Evolutionary conservation across 2,888 invertebrate genomes (phyloP).

Genomic region (Carpatolechia fugitivella): DNA sequence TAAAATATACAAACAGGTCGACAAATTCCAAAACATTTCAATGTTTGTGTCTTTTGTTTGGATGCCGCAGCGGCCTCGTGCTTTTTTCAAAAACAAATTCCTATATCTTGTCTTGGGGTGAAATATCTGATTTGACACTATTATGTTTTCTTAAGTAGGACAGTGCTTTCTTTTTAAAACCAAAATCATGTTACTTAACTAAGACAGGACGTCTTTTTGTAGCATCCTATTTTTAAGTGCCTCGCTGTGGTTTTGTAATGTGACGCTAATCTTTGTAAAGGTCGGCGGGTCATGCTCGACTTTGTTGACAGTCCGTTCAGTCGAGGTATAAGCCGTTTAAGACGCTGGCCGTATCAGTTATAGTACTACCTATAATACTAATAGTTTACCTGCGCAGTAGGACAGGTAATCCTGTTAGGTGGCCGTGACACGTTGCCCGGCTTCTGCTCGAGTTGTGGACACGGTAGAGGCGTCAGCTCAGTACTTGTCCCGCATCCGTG

Average conservation of each 20-base stretch:
- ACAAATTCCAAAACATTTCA: not conserved
- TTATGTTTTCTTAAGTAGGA: not conserved
- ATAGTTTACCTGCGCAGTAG: slow-evolving; percentile 68
- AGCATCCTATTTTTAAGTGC: not conserved
- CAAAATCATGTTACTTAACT: not conserved
- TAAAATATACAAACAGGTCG: not conserved
- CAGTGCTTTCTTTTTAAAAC: slow-evolving; percentile 3
- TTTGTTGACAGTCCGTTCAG: slow-evolving; percentile 47
- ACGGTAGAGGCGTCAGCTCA: slow-evolving; percentile 27
- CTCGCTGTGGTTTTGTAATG: slow-evolving; percentile 20
- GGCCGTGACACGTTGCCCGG: slow-evolving; percentile 76
- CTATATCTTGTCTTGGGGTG: too few relatives aligned
- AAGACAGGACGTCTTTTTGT: slow-evolving; percentile 1
- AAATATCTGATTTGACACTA: not conserved
- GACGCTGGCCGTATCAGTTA: slow-evolving; percentile 55
- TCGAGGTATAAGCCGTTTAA: slow-evolving; percentile 59
- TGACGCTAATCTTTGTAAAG: slow-evolving; percentile 20
- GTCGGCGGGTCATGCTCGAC: slow-evolving; percentile 31
- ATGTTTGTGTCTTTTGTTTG: not conserved
- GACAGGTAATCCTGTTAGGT: slow-evolving; percentile 78
- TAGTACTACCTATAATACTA: slow-evolving; percentile 39
- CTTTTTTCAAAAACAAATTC: not conserved
- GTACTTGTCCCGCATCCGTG: slow-evolving; percentile 52
- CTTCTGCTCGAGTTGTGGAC: slow-evolving; percentile 44
- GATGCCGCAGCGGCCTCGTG: not conserved